Conservation (phyloP, 2,888 invertebrate genomes). For the Trichopoda pennipes region DNA sequence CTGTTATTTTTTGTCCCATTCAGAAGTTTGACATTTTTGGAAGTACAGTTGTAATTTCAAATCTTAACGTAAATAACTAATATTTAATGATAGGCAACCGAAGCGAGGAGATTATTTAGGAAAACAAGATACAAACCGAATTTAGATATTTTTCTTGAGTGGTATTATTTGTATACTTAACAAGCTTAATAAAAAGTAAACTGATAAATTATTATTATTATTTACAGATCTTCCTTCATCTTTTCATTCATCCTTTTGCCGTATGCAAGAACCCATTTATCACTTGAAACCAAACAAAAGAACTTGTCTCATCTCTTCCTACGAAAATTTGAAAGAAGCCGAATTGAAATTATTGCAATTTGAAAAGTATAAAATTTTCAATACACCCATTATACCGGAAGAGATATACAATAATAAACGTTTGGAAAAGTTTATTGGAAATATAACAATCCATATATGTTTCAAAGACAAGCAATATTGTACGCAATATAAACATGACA, state of each 20-base stretch:
- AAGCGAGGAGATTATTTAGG: no score
- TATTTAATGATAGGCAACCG: no score
- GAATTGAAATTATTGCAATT: conserved; percentile 70
- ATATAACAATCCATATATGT: conserved; percentile 43
- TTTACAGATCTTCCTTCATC: conserved; percentile 74
- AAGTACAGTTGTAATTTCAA: no score
- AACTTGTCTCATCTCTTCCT: conserved; percentile 71
- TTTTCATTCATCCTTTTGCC: conserved; percentile 74
- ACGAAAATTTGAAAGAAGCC: conserved; percentile 67
- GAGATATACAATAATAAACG: conserved; percentile 32
- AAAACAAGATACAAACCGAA: no score
- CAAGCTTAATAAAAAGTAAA: no score
- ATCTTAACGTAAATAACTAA: no score
- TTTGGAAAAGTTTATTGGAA: conserved; percentile 9
- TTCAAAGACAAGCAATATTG: conserved; percentile 20
- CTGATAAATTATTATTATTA: not conserved
- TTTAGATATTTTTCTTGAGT: no score
- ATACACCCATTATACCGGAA: conserved; percentile 67
- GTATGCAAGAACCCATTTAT: conserved; percentile 73
- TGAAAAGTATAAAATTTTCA: conserved; percentile 68
- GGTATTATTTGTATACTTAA: no score
- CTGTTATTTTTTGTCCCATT: no score
- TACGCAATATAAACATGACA: not conserved
- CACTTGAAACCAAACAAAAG: conserved; percentile 72
- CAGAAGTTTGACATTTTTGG: no score